Percentiles rank a stretch among this genome's conserved stretches.
phyloP scores from a whole-genome alignment of 1,140 invertebrate species.

The Diorhabda sublineata region DNA sequence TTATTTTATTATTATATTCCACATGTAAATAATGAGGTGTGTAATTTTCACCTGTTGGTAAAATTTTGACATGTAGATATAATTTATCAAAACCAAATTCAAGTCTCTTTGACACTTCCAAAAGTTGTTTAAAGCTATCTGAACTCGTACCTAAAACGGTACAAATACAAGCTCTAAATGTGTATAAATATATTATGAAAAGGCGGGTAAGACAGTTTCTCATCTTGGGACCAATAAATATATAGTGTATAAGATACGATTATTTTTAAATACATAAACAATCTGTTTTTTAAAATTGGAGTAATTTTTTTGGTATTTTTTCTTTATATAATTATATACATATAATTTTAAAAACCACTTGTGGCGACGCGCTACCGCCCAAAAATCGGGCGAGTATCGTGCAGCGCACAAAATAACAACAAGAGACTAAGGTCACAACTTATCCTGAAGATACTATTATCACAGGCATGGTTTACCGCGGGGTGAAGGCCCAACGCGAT shows the following conservation, averaged over 20 bases:
- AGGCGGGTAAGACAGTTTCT: constrained; percentile 10
- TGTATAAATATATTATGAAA: constrained; percentile 1
- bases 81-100: no score
- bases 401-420: constrained; percentile 48
- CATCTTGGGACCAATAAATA: constrained; percentile 32
- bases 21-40: no score
- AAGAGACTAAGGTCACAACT: constrained; percentile 52
- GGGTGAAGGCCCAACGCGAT: constrained; percentile 23
- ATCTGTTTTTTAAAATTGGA: constrained; percentile 44
- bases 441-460: constrained; percentile 54
- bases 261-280: constrained; percentile 45
- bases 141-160: constrained; percentile 31
- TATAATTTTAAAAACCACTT: constrained; percentile 47
- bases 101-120: no score
- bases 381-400: constrained; percentile 32
- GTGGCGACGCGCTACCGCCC: constrained; percentile 21
- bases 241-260: constrained; percentile 45
- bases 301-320: constrained; percentile 38
- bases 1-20: no score
- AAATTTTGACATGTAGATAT: no score
- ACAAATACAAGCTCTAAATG: constrained; percentile 15
- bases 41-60: no score
- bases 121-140: background rate
- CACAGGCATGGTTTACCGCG: constrained; percentile 49
- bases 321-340: constrained; percentile 45